Base-by-base conservation (phyloP, 2,888 invertebrate species). In the Blastobasis adustella region DNA sequence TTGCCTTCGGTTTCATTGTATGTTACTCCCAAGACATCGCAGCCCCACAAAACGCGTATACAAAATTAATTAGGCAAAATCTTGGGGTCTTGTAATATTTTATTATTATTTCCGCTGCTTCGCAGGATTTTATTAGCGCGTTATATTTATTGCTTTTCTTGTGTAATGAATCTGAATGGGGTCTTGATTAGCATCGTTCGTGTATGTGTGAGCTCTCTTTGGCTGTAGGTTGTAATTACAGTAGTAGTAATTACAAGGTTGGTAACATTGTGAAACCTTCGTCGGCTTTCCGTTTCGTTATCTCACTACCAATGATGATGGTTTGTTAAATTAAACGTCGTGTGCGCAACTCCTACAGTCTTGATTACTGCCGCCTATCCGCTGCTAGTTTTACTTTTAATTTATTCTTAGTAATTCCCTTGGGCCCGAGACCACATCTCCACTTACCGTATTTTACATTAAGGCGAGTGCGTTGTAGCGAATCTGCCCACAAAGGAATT, bases 31-130 rank as follows among this genome's bases (percentile, higher is more conserved):
- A 80, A 87, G 86, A 84, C 86, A 78, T 79, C 72, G 79, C 74
- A 77, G 74, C 83, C 83, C 82, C 73, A 73, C 71, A 74, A 66
- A 76, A 77, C 78, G 74, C 72, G 82, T 81, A 84, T 82, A 84
- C 82, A 81, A 88, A 87, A 88, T 88, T 88, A 88, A 88, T 88
- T 88, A 88, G 83, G 81, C 82, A 77, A 86, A 85, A 83, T 82
- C 83, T 82, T 71, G 74, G 71, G 75, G 66, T 80, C 84, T 78
- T 78, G 82, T 85, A 81, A 86, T 86, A 85, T 86, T 87, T 87
- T 86, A 87, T 83, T 86, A 88, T 85, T 84, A 87, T 83, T 84
- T 84, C 77, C 78, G 76, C 73, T 76, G 77, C 76, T 79, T 73
- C 71, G 60, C 65, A 71, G 77, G 79, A 76, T 84, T 86, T 86